Evolutionary conservation across 2,888 invertebrate species (phyloP), one percentile per base, ranked within the genome.

Genomic region (Mantis religiosa): DNA sequence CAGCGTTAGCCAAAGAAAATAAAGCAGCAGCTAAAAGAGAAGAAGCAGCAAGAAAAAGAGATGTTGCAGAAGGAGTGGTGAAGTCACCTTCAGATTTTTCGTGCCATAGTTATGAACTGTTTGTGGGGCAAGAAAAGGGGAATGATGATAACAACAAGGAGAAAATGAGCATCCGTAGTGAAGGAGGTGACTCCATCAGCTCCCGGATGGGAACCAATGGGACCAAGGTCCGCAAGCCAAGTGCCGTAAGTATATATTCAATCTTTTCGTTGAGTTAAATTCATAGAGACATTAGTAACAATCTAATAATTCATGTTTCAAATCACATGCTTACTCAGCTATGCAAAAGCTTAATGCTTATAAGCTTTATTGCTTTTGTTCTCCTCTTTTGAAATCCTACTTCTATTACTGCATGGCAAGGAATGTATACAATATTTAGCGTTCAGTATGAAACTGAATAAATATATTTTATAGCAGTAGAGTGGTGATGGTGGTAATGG

Each of bases 51-150:
- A 91, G 89, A 3, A 89, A 85, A 54, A 95, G 95, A 90, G 94
- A 93, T 90, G 93, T 93, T 89, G 95, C 95, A 34, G 94, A 94
- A 92, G 94, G 93, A n/a, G 95, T 97, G 92, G 97, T 97, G 91
- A 98, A 98, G 93, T 98, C 98, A 89, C 98, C 98, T 87, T 98
- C 98, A 91, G 97, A 97, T 93, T 97, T 96, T 93, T 98, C 98
- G 90, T 97, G 97, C 93, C 97, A 97, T 93, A 98, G 98, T 93
- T 98, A 98, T 94, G 98, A 98, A 94, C 94, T 97, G 91, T 98
- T 98, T 94, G 97, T 97, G 91, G 97, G 97, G 92, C 97, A 97
- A 93, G 97, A 97, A 92, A 97, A 97, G 92, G 97, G 97, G 92
- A 96, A 97, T 93, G 96, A 96, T 92, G 98, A 98, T 93, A 97